Conservation (phyloP, 1,140 invertebrate genomes). For the Heliconius hermathena region DNA sequence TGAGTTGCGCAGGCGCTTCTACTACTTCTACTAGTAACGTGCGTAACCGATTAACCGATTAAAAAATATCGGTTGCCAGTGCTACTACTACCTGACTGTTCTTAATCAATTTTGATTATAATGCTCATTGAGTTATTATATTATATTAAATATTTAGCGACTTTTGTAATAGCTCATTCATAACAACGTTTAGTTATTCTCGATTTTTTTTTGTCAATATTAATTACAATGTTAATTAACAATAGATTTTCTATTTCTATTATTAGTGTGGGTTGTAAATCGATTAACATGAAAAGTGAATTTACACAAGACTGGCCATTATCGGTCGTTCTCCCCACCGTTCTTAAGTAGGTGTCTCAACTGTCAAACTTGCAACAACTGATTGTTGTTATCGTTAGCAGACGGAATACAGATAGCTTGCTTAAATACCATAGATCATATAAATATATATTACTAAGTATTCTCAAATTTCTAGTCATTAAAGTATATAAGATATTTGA, state of each 20-base stretch:
- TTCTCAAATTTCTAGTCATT: too few species aligned
- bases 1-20: conserved; percentile 48
- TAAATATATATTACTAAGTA: too few species aligned
- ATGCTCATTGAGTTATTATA: neutral
- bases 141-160: neutral
- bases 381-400: conserved; percentile 53
- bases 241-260: neutral
- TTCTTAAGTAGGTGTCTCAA: conserved; percentile 30
- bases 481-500: too few species aligned
- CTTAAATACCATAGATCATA: neutral
- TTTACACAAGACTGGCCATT: conserved; percentile 42
- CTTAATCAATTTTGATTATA: neutral
- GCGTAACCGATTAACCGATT: conserved; percentile 12
- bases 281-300: neutral
- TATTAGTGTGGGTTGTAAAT: neutral
- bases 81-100: neutral
- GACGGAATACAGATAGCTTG: conserved; percentile 15
- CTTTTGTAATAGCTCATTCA: neutral
- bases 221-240: neutral
- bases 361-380: conserved; percentile 48
- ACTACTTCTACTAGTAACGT: conserved; percentile 12
- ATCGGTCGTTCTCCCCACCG: conserved; percentile 73
- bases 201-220: conserved; percentile 28
- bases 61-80: neutral
- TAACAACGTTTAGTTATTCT: too few species aligned